These are phyloP conservation scores for Scaptomyza polygonia DNA, from an alignment of 2,888 invertebrate species.

Conservation along the genomic window DNA sequence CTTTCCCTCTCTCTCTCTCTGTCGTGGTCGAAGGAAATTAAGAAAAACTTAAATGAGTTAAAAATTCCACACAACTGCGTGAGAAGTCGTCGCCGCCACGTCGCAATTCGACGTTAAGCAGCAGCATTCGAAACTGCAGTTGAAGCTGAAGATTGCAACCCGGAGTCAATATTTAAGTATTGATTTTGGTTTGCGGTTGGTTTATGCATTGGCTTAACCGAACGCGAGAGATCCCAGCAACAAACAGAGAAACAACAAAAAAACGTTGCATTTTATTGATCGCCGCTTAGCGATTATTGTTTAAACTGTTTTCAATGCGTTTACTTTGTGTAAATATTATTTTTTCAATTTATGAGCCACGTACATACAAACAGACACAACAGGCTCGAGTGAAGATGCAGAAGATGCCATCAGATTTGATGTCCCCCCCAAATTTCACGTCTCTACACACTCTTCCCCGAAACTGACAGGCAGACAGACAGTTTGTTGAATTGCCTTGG, in stretches of 20 bases:
- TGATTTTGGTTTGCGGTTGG: conserved; percentile 38
- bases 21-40: conserved; percentile 65
- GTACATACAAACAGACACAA: conserved; percentile 1
- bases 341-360: conserved; percentile 77
- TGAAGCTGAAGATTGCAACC: conserved; percentile 12
- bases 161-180: conserved; percentile 30
- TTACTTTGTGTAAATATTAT: conserved; percentile 80
- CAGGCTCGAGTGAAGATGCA: neutral
- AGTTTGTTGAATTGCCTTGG: conserved; percentile 56
- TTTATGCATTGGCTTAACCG: conserved; percentile 50
- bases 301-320: conserved; percentile 81
- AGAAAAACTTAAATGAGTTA: conserved; percentile 78
- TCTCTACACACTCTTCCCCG: neutral
- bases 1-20: conserved; percentile 9
- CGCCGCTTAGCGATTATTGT: conserved; percentile 77
- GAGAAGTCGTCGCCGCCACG: conserved; percentile 70
- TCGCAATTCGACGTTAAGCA: conserved; percentile 11
- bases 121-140: conserved; percentile 14
- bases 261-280: conserved; percentile 73
- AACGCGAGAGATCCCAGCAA: conserved; percentile 10
- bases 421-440: neutral
- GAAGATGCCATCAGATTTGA: conserved; percentile 7
- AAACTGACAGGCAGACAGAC: conserved; percentile 24
- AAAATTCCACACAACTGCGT: conserved; percentile 79
- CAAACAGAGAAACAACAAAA: conserved; percentile 22